Evolutionary conservation across 2,113 vertebrate genomes (phyloP).

Genomic region (Orientallactaga bullata): DNA sequence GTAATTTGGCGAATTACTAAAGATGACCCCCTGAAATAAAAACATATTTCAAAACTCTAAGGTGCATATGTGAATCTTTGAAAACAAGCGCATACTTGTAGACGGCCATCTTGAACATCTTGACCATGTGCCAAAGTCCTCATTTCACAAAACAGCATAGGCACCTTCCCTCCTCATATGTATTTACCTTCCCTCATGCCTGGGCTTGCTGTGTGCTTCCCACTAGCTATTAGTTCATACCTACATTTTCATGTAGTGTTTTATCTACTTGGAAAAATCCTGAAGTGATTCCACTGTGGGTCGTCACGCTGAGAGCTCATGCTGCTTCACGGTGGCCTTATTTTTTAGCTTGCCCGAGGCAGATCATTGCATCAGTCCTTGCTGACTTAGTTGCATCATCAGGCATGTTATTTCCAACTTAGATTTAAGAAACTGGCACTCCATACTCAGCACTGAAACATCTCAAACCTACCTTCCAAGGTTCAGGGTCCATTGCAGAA

Average conservation of each 20-base stretch:
- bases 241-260: background rate
- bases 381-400: background rate
- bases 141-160: background rate
- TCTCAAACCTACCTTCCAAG: too few relatives aligned
- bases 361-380: background rate
- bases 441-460: too few relatives aligned
- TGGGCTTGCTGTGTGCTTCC: background rate
- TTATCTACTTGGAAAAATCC: background rate
- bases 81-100: background rate
- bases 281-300: background rate
- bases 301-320: background rate
- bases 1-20: background rate
- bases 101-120: background rate
- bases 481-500: too few relatives aligned
- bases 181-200: too few relatives aligned
- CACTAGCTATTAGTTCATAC: background rate
- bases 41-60: background rate
- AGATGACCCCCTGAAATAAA: slow-evolving; percentile 4
- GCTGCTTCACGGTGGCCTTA: background rate
- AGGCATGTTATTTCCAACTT: background rate
- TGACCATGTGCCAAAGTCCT: background rate
- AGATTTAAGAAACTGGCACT: background rate
- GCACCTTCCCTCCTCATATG: background rate
- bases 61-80: background rate
- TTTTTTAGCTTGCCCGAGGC: too few relatives aligned